A percentile compares a stretch with the other conserved stretches of the same genome.
Conservation (phyloP, 2,113 vertebrate genomes). For the Melierax canorus region DNA sequence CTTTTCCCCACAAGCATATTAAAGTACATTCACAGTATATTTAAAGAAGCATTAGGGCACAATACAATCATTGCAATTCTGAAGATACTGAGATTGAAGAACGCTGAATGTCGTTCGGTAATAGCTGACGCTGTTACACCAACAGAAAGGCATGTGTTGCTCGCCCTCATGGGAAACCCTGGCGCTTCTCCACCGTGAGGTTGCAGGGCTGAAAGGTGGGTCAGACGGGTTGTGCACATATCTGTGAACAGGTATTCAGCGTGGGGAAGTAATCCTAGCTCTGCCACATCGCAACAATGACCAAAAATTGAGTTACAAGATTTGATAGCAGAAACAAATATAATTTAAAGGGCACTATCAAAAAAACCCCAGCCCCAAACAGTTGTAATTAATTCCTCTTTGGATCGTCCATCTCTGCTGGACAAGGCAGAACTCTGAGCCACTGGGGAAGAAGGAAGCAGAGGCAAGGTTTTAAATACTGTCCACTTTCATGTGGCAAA, state of each 20-base stretch:
- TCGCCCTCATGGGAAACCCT: background rate
- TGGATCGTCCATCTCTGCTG: background rate
- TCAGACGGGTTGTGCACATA: background rate
- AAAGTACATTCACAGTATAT: background rate
- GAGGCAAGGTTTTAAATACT: background rate
- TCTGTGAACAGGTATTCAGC: background rate
- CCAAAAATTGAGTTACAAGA: background rate
- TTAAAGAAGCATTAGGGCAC: background rate
- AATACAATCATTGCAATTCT: background rate
- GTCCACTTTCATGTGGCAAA: background rate
- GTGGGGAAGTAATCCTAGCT: background rate
- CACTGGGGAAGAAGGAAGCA: background rate
- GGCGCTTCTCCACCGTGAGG: fast-evolving
- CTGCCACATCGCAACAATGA: background rate
- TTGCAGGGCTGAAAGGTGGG: background rate
- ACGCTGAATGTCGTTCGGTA: background rate
- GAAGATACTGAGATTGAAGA: background rate
- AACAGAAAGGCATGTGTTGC: background rate
- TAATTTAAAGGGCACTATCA: background rate
- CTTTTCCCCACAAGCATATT: background rate
- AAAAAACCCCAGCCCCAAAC: background rate
- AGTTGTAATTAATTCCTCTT: background rate
- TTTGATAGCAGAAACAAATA: background rate
- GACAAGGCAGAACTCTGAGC: background rate
- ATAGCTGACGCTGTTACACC: background rate